Base-by-base conservation (phyloP, 2,113 vertebrate species). In the Etheostoma cragini region DNA sequence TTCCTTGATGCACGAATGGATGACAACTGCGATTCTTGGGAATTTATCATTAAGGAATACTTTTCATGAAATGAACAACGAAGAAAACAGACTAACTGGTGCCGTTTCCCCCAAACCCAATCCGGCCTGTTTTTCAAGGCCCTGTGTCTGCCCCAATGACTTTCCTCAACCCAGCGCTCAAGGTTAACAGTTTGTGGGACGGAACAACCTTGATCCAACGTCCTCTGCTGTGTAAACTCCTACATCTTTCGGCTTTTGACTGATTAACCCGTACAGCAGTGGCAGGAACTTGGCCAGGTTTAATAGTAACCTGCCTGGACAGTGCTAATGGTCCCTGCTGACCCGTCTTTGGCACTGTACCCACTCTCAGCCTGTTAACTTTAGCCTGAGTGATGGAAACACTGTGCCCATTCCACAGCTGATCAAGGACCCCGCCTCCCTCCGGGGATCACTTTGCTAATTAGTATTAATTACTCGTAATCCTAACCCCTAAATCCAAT, bases 391-490 rank as follows among this genome's bases (percentile, higher is more conserved):
- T 17, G 75, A 82, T 78, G 87, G 67, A 83, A 92, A 91, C 82
- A 61, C 73, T 62, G 65, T 76, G 66, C 77, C 81, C 64, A 49
- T 80, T 88, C 84, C 69, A 84, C 83, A 86, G 85, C 76, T 80
- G 69, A 90, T 47, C 81, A 65, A 88, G 77, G 76, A 84, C 82
- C 80, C 78, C 71, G 22, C 65, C 85, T 85, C 83, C 87, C 88
- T 87, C 80, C 14, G 46, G 90, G 88, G 79, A 87, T 82, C 78
- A 12, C 83, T 84, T 78, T 60, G 89, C 91, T 96, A 94, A 94
- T 95, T 94, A 92, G 84, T 93, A 92, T 93, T 94, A 94, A 94
- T 95, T 94, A 95, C 93, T 91, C 91, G 91, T 92, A 92, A 94
- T 93, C 76, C 85, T 86, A 87, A 82, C 87, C 83, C 88, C 89